Evolutionary conservation across 2,797 vertebrate species (phyloP), one percentile per base, ranked within the genome.

Genomic region (Trematomus bernacchii): DNA sequence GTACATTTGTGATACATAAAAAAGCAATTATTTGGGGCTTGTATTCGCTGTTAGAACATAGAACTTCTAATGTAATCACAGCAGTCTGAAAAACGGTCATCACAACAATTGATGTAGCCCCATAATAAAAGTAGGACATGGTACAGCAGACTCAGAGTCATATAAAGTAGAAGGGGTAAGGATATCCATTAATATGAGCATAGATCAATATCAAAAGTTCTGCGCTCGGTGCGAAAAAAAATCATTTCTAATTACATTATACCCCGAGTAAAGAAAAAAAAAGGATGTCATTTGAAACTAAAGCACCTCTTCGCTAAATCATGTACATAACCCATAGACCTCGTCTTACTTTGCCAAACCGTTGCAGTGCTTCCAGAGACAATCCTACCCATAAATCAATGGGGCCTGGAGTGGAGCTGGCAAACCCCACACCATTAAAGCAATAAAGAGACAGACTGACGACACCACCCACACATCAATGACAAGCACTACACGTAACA

Each of bases 301-400:
- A 87, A 89, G 71, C 76, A 86, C 73, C 79, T 81, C 71, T 84
- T 83, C 61, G 50, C 77, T 87, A 87, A 91, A 90, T 85, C 87
- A 86, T 87, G 77, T 78, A 60, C 78, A 85, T 74, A 87, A 90
- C 86, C 89, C 80, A 79, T 80, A 74, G 86, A 91, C 82, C 84
- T 87, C 66, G 19, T 72, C 76, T 85, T 73, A 76, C 73, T 87
- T 75, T 87, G 87, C 82, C 86, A 89, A 90, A 86, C 82, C 77
- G 63, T 74, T 82, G 85, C 88, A 79, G 77, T 72, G 83, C 84
- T 84, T 85, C 78, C 80, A 79, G 71, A 92, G 86, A 87, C 77
- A 69, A 86, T 87, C 80, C 73, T 84, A 64, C 76, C 84, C 84
- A 88, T 92, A 92, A 92, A 93, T 93, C 89, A 89, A 66, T 73